Evolutionary conservation across 2,888 invertebrate genomes (phyloP), one percentile per base, ranked within the genome.

Genomic region (Microplitis manilae): DNA sequence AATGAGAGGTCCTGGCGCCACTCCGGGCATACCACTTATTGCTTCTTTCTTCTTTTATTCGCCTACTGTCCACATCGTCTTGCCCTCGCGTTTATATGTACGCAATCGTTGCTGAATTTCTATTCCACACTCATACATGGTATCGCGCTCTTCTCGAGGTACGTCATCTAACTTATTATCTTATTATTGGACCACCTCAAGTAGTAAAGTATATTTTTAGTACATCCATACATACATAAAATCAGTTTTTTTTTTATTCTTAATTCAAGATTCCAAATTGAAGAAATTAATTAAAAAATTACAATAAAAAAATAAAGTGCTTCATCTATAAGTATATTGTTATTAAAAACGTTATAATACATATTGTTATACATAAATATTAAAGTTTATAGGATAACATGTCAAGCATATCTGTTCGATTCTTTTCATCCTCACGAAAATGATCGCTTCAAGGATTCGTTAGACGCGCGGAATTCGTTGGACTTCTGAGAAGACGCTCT

Each of bases 151-250:
- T 9, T 65, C 65, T 65, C 65, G 38, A 30, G 62, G 73, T 39
- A 39, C 64, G 38, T 13, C 50, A 13, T 76, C 61, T 72, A 86
- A 86, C 86, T 87, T 88, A 88, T 87, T 87, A 86, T 87, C 86
- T 86, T 88, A 87, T 89, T 88, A 87, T 87, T 87, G 87, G 89
- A 89, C 89, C 89, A 89, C 88, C 88, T 88, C 85, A 84, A 85
- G 83, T 77, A 75, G 50, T 50, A 13, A 13, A 50, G 13, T 50
- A 50, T 50, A 13, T 50, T 50, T 50, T 50, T 80, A 78, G 73
- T 79, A 73, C 30, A 68, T 62, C 68, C 60, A 15, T 78, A 78
- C 76, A 76, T 77, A 74, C 74, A 68, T 73, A 72, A 73, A 73
- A 76, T 50, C 8, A 50, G 13, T 13, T 9, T 50, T 50, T 50